Evolutionary conservation across 2,888 invertebrate species (phyloP).

Genomic region (Sarcophaga variegata): DNA sequence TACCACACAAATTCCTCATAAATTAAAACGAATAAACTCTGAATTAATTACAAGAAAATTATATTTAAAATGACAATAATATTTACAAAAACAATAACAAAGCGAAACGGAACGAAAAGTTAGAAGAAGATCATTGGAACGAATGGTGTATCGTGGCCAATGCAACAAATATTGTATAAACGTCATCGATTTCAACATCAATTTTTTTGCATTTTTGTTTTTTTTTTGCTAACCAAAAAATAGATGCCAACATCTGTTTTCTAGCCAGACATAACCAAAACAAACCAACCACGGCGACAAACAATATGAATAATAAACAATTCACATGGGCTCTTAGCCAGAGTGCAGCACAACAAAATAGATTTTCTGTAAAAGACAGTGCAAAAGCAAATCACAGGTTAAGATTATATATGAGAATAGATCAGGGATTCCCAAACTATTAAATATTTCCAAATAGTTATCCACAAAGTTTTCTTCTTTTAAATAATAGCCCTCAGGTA

Average conservation of each 20-base stretch:
- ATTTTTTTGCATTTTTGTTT: not conserved
- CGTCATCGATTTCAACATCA: conserved; percentile 64
- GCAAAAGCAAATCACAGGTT: too few species aligned
- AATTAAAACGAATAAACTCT: not conserved
- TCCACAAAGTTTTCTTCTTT: too few species aligned
- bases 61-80: conserved; percentile 5
- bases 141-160: not conserved
- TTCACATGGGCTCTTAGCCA: not conserved
- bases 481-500: too few species aligned
- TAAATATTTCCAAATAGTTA: too few species aligned
- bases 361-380: too few species aligned
- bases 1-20: conserved; percentile 8
- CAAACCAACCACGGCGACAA: conserved; percentile 9
- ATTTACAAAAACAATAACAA: conserved; percentile 1
- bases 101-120: not conserved
- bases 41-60: conserved; percentile 37
- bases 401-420: too few species aligned
- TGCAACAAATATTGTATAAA: conserved; percentile 19
- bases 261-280: conserved; percentile 48
- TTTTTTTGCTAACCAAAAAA: conserved; percentile 9
- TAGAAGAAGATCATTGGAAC: too few species aligned
- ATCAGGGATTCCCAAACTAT: too few species aligned
- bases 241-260: conserved; percentile 58
- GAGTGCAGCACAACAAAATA: not conserved
- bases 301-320: not conserved